Base-by-base conservation (phyloP, 2,888 invertebrate species). In the Asteroscopus sphinx region DNA sequence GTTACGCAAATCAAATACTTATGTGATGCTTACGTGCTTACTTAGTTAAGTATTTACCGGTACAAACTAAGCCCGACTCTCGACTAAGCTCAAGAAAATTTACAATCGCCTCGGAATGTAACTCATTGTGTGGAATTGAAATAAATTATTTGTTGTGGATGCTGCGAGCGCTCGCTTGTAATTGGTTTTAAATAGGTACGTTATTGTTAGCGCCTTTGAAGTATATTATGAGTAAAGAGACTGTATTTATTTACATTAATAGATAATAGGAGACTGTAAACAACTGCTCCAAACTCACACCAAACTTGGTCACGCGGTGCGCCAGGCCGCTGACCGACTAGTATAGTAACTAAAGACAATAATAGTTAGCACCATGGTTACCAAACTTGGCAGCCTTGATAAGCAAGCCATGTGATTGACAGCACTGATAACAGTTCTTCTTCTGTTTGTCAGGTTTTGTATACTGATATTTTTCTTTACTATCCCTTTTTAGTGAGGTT, bases 1-100 rank as follows among this genome's bases (percentile, higher is more conserved):
- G 52, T 57, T 67, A 60, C 52, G 66, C 54, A 58, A 71, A 71
- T 61, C 64, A 68, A 68, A 68, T 68, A 66, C 68, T 71, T 70
- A 60, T 37, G 51, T 67, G 42, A 68, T 54, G 52, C 60, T 71
- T 72, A 66, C 42, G 56, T 44, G 46, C 54, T 68, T 72, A 66
- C 55, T 62, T 66, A 66, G 39, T 66, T 51, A 68, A 67, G 67
- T 70, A 58, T 68, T 55, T 68, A 59, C 68, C 51, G 57, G 57
- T 12, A 62, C n/a, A 16, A 40, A 53, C 40, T 57, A 62, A 68
- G 68, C 48, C 51, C 49, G 28, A 16, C 32, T 45, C 46, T 21
- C 32, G 47, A 55, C 45, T 56, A 52, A 58, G 58, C 61, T 68
- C 33, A 46, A 51, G 48, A 46, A 66, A 66, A 68, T 71, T 51